Percentiles rank a stretch among this genome's conserved stretches.
These are phyloP conservation scores for Drosophila ohnishii DNA, from an alignment of 1,140 invertebrate species.

Conservation along the genomic window DNA sequence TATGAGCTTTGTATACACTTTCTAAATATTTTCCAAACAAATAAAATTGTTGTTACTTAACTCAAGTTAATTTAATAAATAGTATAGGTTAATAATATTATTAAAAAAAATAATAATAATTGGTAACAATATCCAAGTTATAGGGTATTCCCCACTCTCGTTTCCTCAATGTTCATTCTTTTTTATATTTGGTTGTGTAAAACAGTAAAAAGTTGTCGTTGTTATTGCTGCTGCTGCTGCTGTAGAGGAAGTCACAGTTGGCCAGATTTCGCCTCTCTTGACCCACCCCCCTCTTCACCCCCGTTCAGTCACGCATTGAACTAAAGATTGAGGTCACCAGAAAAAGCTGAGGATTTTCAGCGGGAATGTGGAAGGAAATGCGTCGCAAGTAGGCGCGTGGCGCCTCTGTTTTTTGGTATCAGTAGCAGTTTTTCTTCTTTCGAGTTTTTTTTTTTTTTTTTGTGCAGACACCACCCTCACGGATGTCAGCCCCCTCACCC, in stretches of 20 bases:
- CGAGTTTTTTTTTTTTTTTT: not conserved
- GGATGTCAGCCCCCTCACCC: not conserved
- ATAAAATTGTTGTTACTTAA: not conserved
- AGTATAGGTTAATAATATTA: not conserved
- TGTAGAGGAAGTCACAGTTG: constrained; percentile 35
- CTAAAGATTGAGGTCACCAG: constrained; percentile 64
- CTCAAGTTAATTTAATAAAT: not conserved
- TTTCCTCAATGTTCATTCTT: not conserved
- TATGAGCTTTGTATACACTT: not conserved
- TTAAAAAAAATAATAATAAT: not conserved
- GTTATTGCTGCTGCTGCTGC: constrained; percentile 4
- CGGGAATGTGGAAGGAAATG: constrained; percentile 41
- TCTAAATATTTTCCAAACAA: not conserved
- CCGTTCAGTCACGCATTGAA: constrained; percentile 25
- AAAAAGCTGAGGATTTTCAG: constrained; percentile 33
- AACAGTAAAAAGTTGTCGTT: constrained; percentile 37
- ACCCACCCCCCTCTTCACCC: not conserved
- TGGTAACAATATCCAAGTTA: not conserved
- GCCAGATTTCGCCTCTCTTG: constrained; percentile 14
- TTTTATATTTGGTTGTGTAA: constrained; percentile 5
- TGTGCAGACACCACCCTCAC: not conserved
- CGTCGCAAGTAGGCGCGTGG: constrained; percentile 68
- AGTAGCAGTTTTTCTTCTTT: constrained; percentile 11
- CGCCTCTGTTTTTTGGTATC: constrained; percentile 31
- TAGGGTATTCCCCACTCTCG: not conserved